Percentiles rank a stretch among this genome's conserved stretches.
These are phyloP conservation scores for Heliconius congener DNA, from an alignment of 1,140 invertebrate species.

Conservation along the genomic window DNA sequence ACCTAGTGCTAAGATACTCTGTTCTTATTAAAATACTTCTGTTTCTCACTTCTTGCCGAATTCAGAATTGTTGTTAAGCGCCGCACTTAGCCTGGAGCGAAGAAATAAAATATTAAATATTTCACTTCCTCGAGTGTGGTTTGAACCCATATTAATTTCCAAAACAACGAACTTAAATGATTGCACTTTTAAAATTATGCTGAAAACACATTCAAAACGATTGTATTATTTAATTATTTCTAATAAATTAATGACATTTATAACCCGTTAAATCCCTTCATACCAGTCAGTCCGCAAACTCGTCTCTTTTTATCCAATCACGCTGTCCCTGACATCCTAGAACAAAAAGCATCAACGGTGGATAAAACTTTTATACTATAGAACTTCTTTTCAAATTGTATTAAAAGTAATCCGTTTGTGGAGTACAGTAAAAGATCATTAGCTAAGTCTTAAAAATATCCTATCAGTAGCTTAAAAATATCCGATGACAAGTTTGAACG, in stretches of 20 bases:
- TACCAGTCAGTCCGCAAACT: background rate
- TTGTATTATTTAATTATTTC: background rate
- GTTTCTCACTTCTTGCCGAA: no score
- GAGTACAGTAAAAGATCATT: background rate
- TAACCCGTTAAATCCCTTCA: background rate
- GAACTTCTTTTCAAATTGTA: background rate
- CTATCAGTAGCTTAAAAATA: background rate
- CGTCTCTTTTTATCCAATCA: conserved; percentile 2
- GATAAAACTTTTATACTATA: background rate
- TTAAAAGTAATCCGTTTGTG: background rate
- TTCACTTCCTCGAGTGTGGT: no score
- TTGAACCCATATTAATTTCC: no score
- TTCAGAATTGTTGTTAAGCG: no score
- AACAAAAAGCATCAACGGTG: background rate
- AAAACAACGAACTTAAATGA: no score
- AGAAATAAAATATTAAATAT: no score
- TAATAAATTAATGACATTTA: background rate
- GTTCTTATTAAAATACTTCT: no score
- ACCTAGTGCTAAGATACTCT: no score
- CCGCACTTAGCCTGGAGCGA: no score
- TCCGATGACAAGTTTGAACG: background rate
- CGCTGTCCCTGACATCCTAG: background rate
- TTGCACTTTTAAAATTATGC: no score
- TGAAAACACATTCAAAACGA: no score
- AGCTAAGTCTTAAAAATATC: background rate